A percentile compares a stretch with the other conserved stretches of the same genome.
Conservation (phyloP, 2,888 invertebrate genomes). For the Suillia variegata region DNA sequence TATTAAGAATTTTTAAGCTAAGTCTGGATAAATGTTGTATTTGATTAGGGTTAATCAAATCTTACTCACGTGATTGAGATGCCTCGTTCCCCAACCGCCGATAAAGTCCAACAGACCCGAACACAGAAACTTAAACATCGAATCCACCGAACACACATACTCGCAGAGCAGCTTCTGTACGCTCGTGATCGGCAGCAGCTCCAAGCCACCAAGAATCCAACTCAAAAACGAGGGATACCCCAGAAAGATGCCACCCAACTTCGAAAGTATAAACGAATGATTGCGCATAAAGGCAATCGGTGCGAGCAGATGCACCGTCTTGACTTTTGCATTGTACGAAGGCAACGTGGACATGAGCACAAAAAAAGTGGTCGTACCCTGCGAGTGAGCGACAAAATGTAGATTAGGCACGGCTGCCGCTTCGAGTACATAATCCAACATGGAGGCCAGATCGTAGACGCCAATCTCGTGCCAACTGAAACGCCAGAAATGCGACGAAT, state of each 20-base stretch:
- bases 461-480: constrained; percentile 77
- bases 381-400: constrained; percentile 73
- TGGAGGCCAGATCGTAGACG: constrained; percentile 76
- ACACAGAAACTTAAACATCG: constrained; percentile 48
- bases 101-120: constrained; percentile 50
- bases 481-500: constrained; percentile 68
- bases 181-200: constrained; percentile 67
- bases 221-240: constrained; percentile 49
- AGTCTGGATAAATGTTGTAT: no score
- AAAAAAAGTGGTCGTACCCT: constrained; percentile 76
- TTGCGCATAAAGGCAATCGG: constrained; percentile 70
- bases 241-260: constrained; percentile 58
- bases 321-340: constrained; percentile 71
- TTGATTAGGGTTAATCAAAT: background rate
- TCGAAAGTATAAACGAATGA: constrained; percentile 61
- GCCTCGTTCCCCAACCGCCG: constrained; percentile 54
- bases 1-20: no score
- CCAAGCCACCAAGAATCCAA: constrained; percentile 59
- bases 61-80: constrained; percentile 55
- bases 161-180: constrained; percentile 49
- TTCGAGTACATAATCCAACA: constrained; percentile 73
- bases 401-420: constrained; percentile 66
- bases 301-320: constrained; percentile 71
- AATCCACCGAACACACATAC: constrained; percentile 67
- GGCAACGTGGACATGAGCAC: constrained; percentile 72